Conservation (phyloP, 2,888 invertebrate genomes). For the Ochropacha duplaris region DNA sequence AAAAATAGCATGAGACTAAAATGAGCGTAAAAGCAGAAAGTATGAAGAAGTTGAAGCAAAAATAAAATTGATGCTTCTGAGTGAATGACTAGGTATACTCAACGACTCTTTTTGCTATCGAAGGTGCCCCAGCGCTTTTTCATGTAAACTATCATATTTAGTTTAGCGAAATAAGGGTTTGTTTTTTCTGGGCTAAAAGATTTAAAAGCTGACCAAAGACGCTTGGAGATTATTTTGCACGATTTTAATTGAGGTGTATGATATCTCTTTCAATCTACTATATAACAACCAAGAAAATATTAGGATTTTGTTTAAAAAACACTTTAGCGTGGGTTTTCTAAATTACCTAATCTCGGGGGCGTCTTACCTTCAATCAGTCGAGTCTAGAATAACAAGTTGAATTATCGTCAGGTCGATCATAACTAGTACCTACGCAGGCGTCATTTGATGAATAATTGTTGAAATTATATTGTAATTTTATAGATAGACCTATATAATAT, state of each 20-base stretch:
- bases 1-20: background rate
- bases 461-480: slow-evolving; percentile 36
- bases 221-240: too few relatives aligned
- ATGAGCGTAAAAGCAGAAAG: background rate
- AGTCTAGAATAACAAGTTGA: slow-evolving; percentile 36
- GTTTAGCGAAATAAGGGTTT: background rate
- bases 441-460: slow-evolving; percentile 46
- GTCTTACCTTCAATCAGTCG: slow-evolving; percentile 35
- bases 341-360: slow-evolving; percentile 52
- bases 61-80: background rate
- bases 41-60: background rate
- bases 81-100: background rate
- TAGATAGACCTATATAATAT: too few relatives aligned
- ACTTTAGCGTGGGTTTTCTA: slow-evolving; percentile 38
- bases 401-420: slow-evolving; percentile 52
- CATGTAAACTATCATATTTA: background rate
- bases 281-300: too few relatives aligned
- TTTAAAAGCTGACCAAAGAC: background rate
- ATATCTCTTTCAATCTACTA: too few relatives aligned
- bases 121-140: background rate
- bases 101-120: background rate
- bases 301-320: background rate
- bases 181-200: background rate
- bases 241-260: background rate
- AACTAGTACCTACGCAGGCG: slow-evolving; percentile 47